These are phyloP conservation scores for Fissipunctia ypsillon DNA, from an alignment of 2,888 invertebrate genomes.

Conservation along the genomic window DNA sequence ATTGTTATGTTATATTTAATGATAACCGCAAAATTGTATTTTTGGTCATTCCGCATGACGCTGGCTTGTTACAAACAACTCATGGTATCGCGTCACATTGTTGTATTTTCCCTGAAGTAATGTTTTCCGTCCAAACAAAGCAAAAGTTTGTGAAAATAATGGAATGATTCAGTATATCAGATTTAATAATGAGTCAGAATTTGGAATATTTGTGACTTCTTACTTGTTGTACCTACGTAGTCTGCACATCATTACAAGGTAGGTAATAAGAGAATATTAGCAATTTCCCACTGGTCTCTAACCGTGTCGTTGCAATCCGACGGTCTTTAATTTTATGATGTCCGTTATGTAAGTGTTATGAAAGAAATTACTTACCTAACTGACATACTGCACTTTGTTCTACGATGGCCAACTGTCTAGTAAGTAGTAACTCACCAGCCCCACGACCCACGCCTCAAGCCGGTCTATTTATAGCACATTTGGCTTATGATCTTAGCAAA, in stretches of 20 bases:
- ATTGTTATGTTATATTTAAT: not conserved
- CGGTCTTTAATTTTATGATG: conserved; percentile 51
- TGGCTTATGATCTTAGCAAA: conserved; percentile 52
- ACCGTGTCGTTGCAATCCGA: conserved; percentile 35
- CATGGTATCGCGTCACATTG: conserved; percentile 13
- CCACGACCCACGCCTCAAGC: conserved; percentile 63
- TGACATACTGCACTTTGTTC: conserved; percentile 58
- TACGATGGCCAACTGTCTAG: conserved; percentile 47
- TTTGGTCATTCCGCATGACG: not conserved
- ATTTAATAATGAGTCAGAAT: conserved; percentile 32
- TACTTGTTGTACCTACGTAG: not conserved
- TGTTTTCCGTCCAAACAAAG: conserved; percentile 48
- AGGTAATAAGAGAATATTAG: conserved; percentile 37
- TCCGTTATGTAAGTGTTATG: conserved; percentile 54
- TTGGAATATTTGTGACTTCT: conserved; percentile 9
- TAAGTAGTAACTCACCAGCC: conserved; percentile 49
- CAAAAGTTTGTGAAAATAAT: conserved; percentile 36
- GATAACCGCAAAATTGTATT: conserved; percentile 6
- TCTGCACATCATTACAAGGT: conserved; percentile 22
- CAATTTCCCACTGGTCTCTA: conserved; percentile 42
- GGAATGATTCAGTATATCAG: conserved; percentile 38
- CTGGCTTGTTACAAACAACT: conserved; percentile 8
- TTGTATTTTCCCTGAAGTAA: conserved; percentile 38
- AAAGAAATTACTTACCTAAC: conserved; percentile 48
- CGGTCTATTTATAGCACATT: conserved; percentile 80